Conservation (phyloP, 2,113 vertebrate genomes). For the Anolis carolinensis region DNA sequence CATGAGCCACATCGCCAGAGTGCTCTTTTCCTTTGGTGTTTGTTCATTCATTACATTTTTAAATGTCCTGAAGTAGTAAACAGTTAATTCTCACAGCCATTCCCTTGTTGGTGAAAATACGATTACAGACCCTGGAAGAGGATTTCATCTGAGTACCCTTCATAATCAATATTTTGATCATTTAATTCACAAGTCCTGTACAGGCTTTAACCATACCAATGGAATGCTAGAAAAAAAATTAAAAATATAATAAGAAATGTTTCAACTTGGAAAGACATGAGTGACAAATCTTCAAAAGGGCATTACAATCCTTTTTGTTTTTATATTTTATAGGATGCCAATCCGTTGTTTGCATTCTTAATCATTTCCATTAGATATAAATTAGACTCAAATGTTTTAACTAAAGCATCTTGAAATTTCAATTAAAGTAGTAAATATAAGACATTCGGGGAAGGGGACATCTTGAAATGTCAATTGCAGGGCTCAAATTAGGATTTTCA, state of each 20-base stretch:
- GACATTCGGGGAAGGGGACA: too few relatives aligned
- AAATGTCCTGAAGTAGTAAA: constrained; percentile 64
- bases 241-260: background rate
- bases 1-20: constrained; percentile 78
- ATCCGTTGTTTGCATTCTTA: background rate
- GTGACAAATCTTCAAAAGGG: background rate
- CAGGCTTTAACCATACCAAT: background rate
- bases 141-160: constrained; percentile 7
- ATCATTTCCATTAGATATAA: background rate
- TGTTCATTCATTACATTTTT: constrained; percentile 80
- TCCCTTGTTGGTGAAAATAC: constrained; percentile 58
- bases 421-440: background rate
- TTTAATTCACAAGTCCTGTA: background rate
- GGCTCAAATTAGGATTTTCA: background rate
- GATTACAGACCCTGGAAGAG: background rate
- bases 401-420: background rate
- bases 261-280: background rate
- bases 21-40: constrained; percentile 78
- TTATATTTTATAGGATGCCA: background rate
- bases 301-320: background rate
- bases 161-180: constrained; percentile 38
- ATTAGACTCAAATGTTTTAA: background rate
- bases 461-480: background rate
- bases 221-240: background rate
- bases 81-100: constrained; percentile 42